Base-by-base conservation (phyloP, 2,797 vertebrate genomes). In the Molossus alvarezi region DNA sequence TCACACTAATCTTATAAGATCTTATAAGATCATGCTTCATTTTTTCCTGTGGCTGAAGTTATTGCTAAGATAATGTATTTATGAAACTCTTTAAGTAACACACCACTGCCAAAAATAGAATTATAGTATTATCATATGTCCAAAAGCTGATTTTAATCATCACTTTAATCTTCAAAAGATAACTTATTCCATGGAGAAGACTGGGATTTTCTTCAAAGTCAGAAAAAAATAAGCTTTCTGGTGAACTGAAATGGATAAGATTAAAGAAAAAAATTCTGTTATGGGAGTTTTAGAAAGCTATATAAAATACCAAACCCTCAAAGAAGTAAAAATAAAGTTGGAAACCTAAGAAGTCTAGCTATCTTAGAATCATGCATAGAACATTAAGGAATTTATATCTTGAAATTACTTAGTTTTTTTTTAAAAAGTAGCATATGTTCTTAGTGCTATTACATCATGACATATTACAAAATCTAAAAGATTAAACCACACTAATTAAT, bases 141-240 rank as follows among this genome's bases (percentile, higher is more conserved):
- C 64, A 81, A 95, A 95, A 93, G 27, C 76, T 96, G 85, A 95
- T 93, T 96, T 95, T 91, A 92, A 93, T 91, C 86, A 88, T 94
- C 60, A 96, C 81, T 96, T 97, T 95, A 84, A 94, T 97, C 92
- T 97, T 97, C 62, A 95, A 97, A 97, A 96, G 88, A 90, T 93
- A 83, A 84, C 23, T 95, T 96, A 95, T 62, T 96, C 88, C 83
- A 84, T 77, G 67, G 92, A 95, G 80, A 95, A 96, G 53, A 84
- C 48, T 96, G 14, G 94, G 79, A 94, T 97, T 96, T 96, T 95
- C 95, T 97, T 97, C 90, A 97, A 97, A 97, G 96, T 96, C 25
- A 41, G 37, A n/a, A 95, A 95, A 94, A 86, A 84, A 62, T 53
- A 94, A 91, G 41, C 21, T 45, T 96, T 91, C 96, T 94, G 67